phyloP scores from a whole-genome alignment of 2,113 vertebrate species.

The Meriones unguiculatus region DNA sequence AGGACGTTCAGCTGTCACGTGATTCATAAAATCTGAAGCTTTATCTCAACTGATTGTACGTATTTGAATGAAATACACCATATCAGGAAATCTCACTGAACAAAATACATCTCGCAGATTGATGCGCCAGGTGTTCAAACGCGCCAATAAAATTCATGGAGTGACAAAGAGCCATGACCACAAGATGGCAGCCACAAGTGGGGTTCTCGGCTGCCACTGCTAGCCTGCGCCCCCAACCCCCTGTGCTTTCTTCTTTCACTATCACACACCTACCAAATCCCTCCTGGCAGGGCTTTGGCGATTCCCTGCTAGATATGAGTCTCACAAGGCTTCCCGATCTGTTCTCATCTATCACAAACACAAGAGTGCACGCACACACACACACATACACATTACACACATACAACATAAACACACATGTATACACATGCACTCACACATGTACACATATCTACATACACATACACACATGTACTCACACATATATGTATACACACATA shows the following conservation, averaged over 20 bases:
- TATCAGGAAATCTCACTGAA: not conserved
- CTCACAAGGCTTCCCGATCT: not conserved
- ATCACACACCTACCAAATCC: not conserved
- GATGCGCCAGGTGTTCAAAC: not conserved
- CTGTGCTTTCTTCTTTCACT: not conserved
- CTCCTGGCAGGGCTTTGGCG: not conserved
- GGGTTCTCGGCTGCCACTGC: accelerated
- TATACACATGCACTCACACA: not conserved
- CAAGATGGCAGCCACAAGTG: not conserved
- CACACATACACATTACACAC: no score
- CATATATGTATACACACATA: no score
- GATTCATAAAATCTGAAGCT: slow-evolving; percentile 55
- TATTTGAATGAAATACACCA: not conserved
- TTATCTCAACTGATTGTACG: slow-evolving; percentile 54
- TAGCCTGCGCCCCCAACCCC: not conserved
- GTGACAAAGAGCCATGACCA: not conserved
- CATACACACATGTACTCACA: not conserved
- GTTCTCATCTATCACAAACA: not conserved
- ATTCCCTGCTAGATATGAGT: not conserved
- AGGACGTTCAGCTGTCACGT: not conserved
- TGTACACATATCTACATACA: not conserved
- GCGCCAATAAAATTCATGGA: not conserved
- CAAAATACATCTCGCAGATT: slow-evolving; percentile 18
- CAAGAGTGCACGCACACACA: not conserved
- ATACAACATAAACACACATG: not conserved